Percentiles rank a stretch among this genome's conserved stretches.
phyloP scores from a whole-genome alignment of 2,797 vertebrate species.

The Triplophysa bombifrons region DNA sequence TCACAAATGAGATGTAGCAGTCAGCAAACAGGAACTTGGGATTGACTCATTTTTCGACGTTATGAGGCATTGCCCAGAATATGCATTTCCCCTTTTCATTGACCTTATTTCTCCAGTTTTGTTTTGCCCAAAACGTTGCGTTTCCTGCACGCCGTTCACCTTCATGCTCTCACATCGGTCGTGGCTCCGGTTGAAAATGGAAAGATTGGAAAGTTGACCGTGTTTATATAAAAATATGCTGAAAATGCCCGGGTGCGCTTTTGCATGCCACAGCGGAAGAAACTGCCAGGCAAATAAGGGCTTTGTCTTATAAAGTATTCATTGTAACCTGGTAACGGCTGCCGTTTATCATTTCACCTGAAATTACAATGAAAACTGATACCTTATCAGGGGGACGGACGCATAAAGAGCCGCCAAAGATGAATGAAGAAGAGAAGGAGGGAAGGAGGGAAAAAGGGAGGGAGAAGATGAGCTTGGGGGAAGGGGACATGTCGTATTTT shows the following conservation, averaged over 20 bases:
- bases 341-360: slow-evolving; percentile 87
- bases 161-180: slow-evolving; percentile 25
- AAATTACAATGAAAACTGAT: slow-evolving; percentile 89
- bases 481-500: slow-evolving; percentile 50
- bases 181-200: slow-evolving; percentile 9
- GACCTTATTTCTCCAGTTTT: slow-evolving; percentile 46
- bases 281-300: slow-evolving; percentile 88
- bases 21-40: slow-evolving; percentile 76
- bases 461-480: slow-evolving; percentile 62
- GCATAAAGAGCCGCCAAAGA: slow-evolving; percentile 61
- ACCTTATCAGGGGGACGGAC: slow-evolving; percentile 79
- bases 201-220: slow-evolving; percentile 54
- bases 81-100: slow-evolving; percentile 76
- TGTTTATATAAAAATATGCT: slow-evolving; percentile 71
- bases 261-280: slow-evolving; percentile 82
- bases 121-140: slow-evolving; percentile 41
- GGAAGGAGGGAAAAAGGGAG: slow-evolving; percentile 35
- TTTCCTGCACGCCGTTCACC: slow-evolving; percentile 49
- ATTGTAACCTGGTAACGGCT: slow-evolving; percentile 87
- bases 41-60: slow-evolving; percentile 66
- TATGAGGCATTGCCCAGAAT: slow-evolving; percentile 75
- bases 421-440: slow-evolving; percentile 38
- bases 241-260: slow-evolving; percentile 72
- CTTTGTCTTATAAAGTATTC: slow-evolving; percentile 90
- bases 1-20: slow-evolving; percentile 74